These are phyloP conservation scores for Danaus chrysippus DNA, from an alignment of 2,888 invertebrate species.

Conservation along the genomic window DNA sequence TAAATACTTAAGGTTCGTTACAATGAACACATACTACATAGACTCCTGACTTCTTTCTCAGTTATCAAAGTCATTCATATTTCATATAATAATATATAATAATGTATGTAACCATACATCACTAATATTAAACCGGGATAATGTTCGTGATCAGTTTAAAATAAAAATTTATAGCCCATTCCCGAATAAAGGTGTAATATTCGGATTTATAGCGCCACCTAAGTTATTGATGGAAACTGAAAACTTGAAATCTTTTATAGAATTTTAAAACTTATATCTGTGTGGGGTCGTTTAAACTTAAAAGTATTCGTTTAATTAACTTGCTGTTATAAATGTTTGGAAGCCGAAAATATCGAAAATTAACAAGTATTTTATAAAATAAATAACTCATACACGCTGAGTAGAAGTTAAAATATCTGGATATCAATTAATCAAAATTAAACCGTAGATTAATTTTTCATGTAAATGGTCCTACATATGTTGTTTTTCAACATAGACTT, in stretches of 20 bases:
- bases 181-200: constrained; percentile 31
- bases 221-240: constrained; percentile 30
- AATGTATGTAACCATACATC: constrained; percentile 41
- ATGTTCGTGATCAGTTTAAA: constrained; percentile 60
- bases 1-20: background rate
- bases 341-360: too few relatives aligned
- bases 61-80: background rate
- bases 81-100: constrained; percentile 47
- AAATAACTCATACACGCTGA: too few relatives aligned
- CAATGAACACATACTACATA: background rate
- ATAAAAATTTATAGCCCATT: constrained; percentile 49
- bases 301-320: too few relatives aligned
- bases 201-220: constrained; percentile 29
- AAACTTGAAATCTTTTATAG: constrained; percentile 15
- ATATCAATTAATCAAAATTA: too few relatives aligned
- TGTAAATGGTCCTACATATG: too few relatives aligned
- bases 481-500: background rate
- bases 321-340: too few relatives aligned
- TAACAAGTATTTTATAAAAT: too few relatives aligned
- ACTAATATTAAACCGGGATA: constrained; percentile 58
- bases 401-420: too few relatives aligned
- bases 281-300: background rate
- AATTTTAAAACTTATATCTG: constrained; percentile 11
- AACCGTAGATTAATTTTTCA: too few relatives aligned
- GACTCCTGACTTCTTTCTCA: background rate